Conservation (phyloP, 92 coral and sea anemone genomes). For the Pocillopora meandrina region DNA sequence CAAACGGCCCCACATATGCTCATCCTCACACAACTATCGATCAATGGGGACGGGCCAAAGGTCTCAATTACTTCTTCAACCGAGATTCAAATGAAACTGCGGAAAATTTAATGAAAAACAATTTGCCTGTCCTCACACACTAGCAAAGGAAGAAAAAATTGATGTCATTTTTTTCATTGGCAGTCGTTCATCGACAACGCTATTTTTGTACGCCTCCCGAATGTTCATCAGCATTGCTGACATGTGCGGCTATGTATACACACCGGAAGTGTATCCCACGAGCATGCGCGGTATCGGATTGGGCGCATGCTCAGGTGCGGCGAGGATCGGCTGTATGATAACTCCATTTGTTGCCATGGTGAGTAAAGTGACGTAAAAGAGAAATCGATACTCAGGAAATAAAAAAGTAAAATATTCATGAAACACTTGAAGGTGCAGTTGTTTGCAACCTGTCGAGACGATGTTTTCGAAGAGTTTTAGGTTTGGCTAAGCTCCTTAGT, state of each 20-base stretch:
- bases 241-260: conserved; percentile 82
- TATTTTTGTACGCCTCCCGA: conserved; percentile 83
- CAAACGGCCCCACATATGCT: too few species aligned
- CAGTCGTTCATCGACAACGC: conserved; percentile 74
- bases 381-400: not conserved
- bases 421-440: not conserved
- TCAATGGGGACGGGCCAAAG: too few species aligned
- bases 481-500: too few species aligned
- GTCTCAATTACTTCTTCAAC: too few species aligned
- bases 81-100: too few species aligned
- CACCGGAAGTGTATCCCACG: conserved; percentile 97
- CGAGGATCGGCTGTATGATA: conserved; percentile 92
- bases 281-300: conserved; percentile 93
- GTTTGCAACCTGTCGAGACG: too few species aligned
- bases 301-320: conserved; percentile 89
- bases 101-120: too few species aligned
- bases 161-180: not conserved
- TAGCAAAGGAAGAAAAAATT: not conserved
- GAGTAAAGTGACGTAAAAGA: conserved; percentile 14
- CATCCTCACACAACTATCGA: too few species aligned
- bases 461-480: too few species aligned
- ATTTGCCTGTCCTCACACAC: too few species aligned
- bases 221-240: conserved; percentile 86
- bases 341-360: conserved; percentile 99
- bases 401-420: not conserved